Percentiles rank a stretch among this genome's conserved stretches.
phyloP scores from a whole-genome alignment of 37 sponge, comb jelly and placozoan species.

The Ephydatia muelleri region DNA sequence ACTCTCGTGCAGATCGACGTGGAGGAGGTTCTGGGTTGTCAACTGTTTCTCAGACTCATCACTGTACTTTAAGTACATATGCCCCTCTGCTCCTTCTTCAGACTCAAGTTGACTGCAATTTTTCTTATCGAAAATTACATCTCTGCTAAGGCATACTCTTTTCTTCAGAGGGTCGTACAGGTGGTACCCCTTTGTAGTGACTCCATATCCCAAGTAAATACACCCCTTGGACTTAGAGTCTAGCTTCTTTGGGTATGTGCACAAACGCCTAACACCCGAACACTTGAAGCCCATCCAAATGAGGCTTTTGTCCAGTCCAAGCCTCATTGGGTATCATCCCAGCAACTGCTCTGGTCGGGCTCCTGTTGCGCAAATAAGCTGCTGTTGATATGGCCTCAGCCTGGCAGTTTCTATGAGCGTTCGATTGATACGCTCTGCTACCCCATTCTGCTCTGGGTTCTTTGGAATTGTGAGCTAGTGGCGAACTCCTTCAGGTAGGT shows the following conservation, averaged over 20 bases:
- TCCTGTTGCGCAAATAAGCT: no score
- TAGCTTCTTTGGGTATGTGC: constrained; percentile 54
- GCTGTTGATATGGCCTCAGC: constrained; percentile 63
- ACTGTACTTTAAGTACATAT: constrained; percentile 15
- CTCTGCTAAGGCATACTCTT: constrained; percentile 44
- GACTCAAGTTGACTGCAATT: background rate
- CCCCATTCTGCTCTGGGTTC: constrained; percentile 79
- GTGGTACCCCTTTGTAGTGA: constrained; percentile 41
- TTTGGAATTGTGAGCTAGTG: constrained; percentile 68
- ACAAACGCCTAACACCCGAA: constrained; percentile 49
- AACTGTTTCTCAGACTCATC: no score
- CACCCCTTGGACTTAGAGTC: constrained; percentile 43
- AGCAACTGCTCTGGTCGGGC: constrained; percentile 37
- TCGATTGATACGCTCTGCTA: constrained; percentile 66
- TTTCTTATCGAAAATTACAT: constrained; percentile 41
- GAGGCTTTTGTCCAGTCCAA: constrained; percentile 43
- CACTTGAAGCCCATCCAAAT: constrained; percentile 35
- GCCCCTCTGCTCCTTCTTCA: constrained; percentile 3
- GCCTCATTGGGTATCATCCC: constrained; percentile 63
- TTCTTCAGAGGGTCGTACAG: constrained; percentile 35
- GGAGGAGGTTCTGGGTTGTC: background rate
- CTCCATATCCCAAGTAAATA: constrained; percentile 49
- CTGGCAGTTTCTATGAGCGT: no score
- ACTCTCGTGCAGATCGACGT: constrained; percentile 17
- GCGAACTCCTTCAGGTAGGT: constrained; percentile 51